These are phyloP conservation scores for Periplaneta americana DNA, from an alignment of 1,140 invertebrate species.

Conservation along the genomic window DNA sequence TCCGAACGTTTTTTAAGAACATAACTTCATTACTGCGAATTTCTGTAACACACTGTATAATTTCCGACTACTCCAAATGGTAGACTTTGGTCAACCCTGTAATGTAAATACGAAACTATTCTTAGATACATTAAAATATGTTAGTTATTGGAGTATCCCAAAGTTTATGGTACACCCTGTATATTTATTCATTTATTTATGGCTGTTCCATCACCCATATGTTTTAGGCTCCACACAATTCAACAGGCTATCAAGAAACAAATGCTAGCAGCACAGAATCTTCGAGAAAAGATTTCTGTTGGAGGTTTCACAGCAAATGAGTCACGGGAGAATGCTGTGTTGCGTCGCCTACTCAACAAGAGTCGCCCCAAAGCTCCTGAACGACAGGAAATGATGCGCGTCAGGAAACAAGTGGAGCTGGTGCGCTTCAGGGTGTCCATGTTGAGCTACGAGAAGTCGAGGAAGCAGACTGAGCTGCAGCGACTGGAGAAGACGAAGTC, in stretches of 20 bases:
- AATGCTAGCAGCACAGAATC: constrained; percentile 42
- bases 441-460: constrained; percentile 48
- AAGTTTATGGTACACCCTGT: too few species aligned
- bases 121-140: too few species aligned
- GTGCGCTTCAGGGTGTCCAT: constrained; percentile 49
- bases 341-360: constrained; percentile 25
- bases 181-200: too few species aligned
- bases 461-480: constrained; percentile 46
- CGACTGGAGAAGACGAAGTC: constrained; percentile 36
- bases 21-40: not conserved
- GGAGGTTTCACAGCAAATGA: constrained; percentile 24
- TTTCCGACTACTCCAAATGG: too few species aligned
- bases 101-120: too few species aligned
- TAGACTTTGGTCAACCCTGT: too few species aligned
- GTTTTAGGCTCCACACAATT: constrained; percentile 46
- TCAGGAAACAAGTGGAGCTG: constrained; percentile 48
- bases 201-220: not conserved
- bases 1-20: not conserved
- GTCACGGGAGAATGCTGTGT: constrained; percentile 21
- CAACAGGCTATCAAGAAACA: constrained; percentile 53
- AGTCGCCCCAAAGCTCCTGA: constrained; percentile 24
- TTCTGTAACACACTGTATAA: too few species aligned
- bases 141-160: too few species aligned
- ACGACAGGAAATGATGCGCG: constrained; percentile 20
- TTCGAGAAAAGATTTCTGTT: constrained; percentile 46